Evolutionary conservation across 2,113 vertebrate genomes (phyloP), one percentile per base, ranked within the genome.

Genomic region (Gymnogyps californianus): DNA sequence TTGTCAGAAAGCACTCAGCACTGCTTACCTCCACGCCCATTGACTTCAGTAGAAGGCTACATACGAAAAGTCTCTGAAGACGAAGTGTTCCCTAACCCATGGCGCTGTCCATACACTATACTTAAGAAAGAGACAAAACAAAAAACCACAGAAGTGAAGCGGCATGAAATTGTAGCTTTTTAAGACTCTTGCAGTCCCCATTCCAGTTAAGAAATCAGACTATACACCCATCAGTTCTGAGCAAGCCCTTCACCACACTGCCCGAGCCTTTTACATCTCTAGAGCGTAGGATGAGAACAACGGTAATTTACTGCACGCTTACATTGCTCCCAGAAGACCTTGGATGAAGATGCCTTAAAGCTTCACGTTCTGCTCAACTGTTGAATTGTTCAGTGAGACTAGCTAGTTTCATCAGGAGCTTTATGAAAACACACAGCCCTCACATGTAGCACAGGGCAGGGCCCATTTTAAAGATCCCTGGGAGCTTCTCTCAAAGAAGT

Each of bases 21-120:
- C 80, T 2, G 86, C 95, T 97, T 97, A 96, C 94, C 97, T 97
- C 95, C 83, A 95, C 86, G 66, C 96, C 96, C 95, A 97, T 97
- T 95, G 96, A 88, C 95, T 96, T 95, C 96, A 93, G 89, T 11
- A 75, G 96, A 57, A 72, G 93, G 84, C 82, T 96, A 97, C 71
- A 95, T 74, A 95, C 1, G 74, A 83, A 93, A 93, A 88, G 89
- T 36, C 96, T 91, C 96, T 87, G 96, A 59, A 94, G 96, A 70
- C 51, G 88, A 61, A 94, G 94, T 14, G 77, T 17, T 93, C 96
- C 96, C 95, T 97, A 97, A 95, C 86, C 31, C 90, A 21, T 31
- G 90, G 86, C 12, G 83, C 89, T 93, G 86, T 97, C 96, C 97
- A 89, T 32, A 92, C 34, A 22, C 95, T 95, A 90, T 59, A 82